Evolutionary conservation across 2,888 invertebrate species (phyloP).

Genomic region (Aphidoletes aphidimyza): DNA sequence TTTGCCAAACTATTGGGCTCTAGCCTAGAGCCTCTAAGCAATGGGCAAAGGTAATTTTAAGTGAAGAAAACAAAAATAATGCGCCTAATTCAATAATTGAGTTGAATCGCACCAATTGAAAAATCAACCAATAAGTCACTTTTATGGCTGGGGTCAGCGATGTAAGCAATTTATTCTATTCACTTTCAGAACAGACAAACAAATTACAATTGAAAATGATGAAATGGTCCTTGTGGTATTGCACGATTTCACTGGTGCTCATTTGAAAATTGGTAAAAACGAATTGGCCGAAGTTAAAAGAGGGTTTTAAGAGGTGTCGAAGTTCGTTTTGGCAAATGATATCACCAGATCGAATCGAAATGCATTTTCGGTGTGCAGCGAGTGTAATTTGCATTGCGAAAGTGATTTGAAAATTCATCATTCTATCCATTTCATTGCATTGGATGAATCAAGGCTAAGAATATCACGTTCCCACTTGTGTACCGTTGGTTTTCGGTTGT

Average conservation of each 20-base stretch:
- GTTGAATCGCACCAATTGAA: not conserved
- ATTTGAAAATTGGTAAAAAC: not conserved
- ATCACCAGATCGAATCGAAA: slow-evolving; percentile 2
- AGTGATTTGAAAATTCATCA: slow-evolving; percentile 35
- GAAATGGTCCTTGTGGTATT: not conserved
- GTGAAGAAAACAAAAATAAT: not conserved
- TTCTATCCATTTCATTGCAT: not conserved
- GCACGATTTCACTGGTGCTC: not conserved
- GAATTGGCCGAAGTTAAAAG: not conserved
- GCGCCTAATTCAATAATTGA: not conserved
- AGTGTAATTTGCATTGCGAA: not conserved
- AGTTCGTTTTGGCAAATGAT: not conserved
- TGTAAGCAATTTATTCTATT: slow-evolving; percentile 17
- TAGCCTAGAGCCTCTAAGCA: no score
- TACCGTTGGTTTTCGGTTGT: not conserved
- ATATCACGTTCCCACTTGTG: slow-evolving; percentile 27
- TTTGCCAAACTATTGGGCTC: no score
- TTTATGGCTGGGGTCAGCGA: not conserved
- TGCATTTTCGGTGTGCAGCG: not conserved
- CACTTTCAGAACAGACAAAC: not conserved
- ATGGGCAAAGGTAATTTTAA: not conserved
- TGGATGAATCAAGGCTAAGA: slow-evolving; percentile 43
- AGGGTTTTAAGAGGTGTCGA: slow-evolving; percentile 2
- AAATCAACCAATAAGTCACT: slow-evolving; percentile 30
- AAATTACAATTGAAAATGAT: slow-evolving; percentile 10